Evolutionary conservation across 2,113 vertebrate genomes (phyloP), one percentile per base, ranked within the genome.

Genomic region (Malurus cyaneus): DNA sequence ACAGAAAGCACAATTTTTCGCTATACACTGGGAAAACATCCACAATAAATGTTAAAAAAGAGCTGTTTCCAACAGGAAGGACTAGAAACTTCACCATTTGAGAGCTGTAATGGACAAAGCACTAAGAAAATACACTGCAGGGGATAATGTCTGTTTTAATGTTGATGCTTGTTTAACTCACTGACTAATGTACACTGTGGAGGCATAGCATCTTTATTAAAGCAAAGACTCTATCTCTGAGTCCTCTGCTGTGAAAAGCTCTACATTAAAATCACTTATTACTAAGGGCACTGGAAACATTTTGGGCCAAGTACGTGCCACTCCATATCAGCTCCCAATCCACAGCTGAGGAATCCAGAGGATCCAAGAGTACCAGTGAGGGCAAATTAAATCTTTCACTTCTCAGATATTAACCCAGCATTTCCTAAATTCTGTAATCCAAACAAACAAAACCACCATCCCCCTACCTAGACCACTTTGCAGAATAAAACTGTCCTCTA

Each of bases 131-230:
- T 84, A 96, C 81, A 86, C 94, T 93, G 90, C 90, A 76, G 90
- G 92, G 90, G 90, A 94, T 93, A 95, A 93, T 79, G 92, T 78
- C 93, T 95, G 69, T 88, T 94, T 92, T 90, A 96, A 93, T 92
- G 88, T 78, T 79, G 92, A 92, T 92, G 94, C 88, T 93, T 94
- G 92, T 95, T 96, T 95, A 96, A 96, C 93, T 90, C 79, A 56
- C 88, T 95, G 90, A 94, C 79, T 96, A 93, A 96, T 78, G 85
- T 80, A 88, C 72, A 11, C 92, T 92, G 83, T 54, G 76, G 90
- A 96, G 86, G 90, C 78, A 71, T 17, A 70, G 85, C 88, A 67
- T 92, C 84, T 92, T 88, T 88, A 79, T 47, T 83, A 89, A 86
- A 77, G 67, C 50, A 80, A 47, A 31, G 36, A 26, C n/a, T 49